Percentiles rank a stretch among this genome's conserved stretches.
Conservation (phyloP, 2,113 vertebrate genomes). For the Mobula hypostoma region DNA sequence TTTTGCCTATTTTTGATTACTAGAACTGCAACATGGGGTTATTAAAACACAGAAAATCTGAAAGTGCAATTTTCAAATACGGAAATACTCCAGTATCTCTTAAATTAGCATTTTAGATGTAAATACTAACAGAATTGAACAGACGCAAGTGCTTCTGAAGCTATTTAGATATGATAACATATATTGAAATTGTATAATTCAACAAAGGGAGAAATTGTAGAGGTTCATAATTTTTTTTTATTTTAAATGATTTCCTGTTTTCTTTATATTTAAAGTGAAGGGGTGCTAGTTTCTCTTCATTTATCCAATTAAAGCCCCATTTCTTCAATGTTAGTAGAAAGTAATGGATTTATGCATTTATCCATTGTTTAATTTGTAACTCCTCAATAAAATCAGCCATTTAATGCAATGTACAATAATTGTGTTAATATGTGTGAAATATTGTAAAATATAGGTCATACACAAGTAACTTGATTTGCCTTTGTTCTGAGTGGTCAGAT, state of each 20-base stretch:
- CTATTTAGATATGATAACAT: not conserved
- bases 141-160: not conserved
- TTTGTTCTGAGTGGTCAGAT: not conserved
- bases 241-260: not conserved
- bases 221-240: not conserved
- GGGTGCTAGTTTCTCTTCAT: not conserved
- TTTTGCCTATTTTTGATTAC: not conserved
- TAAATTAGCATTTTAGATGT: not conserved
- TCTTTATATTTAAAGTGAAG: not conserved
- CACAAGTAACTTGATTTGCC: not conserved
- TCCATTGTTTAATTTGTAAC: not conserved
- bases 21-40: not conserved
- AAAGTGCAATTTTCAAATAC: not conserved
- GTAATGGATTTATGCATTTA: not conserved
- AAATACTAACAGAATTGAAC: not conserved
- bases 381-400: not conserved
- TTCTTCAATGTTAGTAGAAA: not conserved
- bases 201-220: not conserved
- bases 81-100: not conserved
- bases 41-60: not conserved
- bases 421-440: not conserved
- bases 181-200: not conserved
- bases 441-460: not conserved
- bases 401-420: not conserved
- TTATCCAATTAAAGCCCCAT: not conserved